Percentiles rank a stretch among this genome's conserved stretches.
Evolutionary conservation across 2,888 invertebrate genomes (phyloP).

Genomic region (Amitus sp.): DNA sequence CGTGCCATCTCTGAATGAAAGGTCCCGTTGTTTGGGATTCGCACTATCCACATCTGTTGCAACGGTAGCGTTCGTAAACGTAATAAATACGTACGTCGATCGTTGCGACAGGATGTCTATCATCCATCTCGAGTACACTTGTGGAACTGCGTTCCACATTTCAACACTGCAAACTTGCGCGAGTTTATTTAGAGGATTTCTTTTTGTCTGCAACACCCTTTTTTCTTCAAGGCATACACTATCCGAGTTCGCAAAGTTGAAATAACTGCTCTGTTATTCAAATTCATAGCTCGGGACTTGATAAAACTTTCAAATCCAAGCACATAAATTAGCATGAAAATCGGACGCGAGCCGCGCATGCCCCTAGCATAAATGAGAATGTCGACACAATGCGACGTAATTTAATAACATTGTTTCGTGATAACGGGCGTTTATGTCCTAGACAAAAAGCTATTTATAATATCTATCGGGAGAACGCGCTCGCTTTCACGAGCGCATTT

Average conservation of each 20-base stretch:
- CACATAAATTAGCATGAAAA: neutral
- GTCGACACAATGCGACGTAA: neutral
- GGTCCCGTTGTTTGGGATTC: neutral
- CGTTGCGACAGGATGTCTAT: slow-evolving; percentile 1
- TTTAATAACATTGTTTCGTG: neutral
- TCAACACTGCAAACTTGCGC: neutral
- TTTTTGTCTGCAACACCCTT: neutral
- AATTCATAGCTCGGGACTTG: neutral
- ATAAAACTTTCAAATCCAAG: slow-evolving; percentile 1
- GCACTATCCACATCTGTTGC: neutral
- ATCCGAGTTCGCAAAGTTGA: neutral
- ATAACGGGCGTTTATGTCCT: neutral
- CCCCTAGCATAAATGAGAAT: neutral
- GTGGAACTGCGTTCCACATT: neutral
- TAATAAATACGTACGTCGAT: slow-evolving; percentile 2
- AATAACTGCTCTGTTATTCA: slow-evolving; percentile 1
- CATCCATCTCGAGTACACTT: neutral
- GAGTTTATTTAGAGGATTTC: neutral
- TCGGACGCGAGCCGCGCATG: too few relatives aligned
- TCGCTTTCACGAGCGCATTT: neutral
- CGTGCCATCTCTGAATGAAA: neutral
- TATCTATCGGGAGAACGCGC: neutral
- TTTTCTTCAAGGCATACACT: neutral
- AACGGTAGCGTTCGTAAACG: neutral
- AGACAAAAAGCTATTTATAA: neutral